Conservation (phyloP, 1,140 invertebrate species). For the Drosophila aff. region DNA sequence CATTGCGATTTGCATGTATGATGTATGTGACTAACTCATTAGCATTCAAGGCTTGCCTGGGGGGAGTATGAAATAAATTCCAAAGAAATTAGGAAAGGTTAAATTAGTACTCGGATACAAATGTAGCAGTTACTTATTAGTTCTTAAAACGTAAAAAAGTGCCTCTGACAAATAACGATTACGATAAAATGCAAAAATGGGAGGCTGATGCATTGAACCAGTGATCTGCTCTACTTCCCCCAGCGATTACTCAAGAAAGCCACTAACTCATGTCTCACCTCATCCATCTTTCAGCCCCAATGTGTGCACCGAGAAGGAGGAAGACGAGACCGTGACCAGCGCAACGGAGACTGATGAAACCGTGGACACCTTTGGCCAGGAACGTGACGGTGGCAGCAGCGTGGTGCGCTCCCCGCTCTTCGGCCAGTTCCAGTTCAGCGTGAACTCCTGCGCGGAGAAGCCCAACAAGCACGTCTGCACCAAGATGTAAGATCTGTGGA, state of each 20-base stretch:
- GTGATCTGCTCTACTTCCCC: neutral
- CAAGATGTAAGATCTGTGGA: slow-evolving; percentile 85
- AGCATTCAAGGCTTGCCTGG: slow-evolving; percentile 17
- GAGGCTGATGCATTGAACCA: neutral
- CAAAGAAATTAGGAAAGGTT: neutral
- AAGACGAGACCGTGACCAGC: slow-evolving; percentile 55
- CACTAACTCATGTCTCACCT: neutral
- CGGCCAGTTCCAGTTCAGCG: slow-evolving; percentile 85
- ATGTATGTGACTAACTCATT: slow-evolving; percentile 45
- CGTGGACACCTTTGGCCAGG: slow-evolving; percentile 79
- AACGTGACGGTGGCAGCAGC: slow-evolving; percentile 64
- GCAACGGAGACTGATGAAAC: slow-evolving; percentile 70
- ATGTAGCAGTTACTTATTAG: slow-evolving; percentile 2
- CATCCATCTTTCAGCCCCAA: slow-evolving; percentile 58
- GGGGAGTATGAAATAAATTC: slow-evolving; percentile 4
- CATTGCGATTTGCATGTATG: slow-evolving; percentile 46
- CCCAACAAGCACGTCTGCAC: slow-evolving; percentile 87
- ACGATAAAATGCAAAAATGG: neutral
- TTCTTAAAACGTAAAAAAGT: neutral
- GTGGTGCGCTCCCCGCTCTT: slow-evolving; percentile 79
- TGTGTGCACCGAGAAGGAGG: slow-evolving; percentile 79
- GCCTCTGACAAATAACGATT: neutral
- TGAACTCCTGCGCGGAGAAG: slow-evolving; percentile 86
- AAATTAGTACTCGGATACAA: slow-evolving; percentile 10
- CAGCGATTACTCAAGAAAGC: slow-evolving; percentile 4